Base-by-base conservation (phyloP, 2,113 vertebrate genomes). In the Entosphenus tridentatus region DNA sequence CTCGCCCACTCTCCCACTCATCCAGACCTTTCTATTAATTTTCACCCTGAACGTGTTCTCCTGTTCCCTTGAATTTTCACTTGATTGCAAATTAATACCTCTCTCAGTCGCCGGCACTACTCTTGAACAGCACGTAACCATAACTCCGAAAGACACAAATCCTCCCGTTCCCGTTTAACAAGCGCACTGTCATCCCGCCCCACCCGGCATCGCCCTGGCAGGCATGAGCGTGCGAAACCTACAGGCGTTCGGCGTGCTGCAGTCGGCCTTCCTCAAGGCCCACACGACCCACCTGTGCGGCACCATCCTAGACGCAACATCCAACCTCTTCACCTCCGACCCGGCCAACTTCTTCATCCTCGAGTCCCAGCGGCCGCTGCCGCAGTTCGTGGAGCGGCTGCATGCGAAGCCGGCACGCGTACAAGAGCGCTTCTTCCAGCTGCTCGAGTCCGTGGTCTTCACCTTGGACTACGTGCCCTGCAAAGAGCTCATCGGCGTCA, bases 401-500 rank as follows among this genome's bases (percentile, higher is more conserved):
- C 62, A 65, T 11, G 80, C 85, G 57, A 87, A 80, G 73, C 82
- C 92, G 67, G 84, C 89, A 2, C 88, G 96, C 75, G 83, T 86
- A 14, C 93, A 97, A 80, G 76, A 78, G 75, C 96, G 95, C 75
- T 98, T 95, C 80, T 98, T 98, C 21, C 90, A 96, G 77, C 87
- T 97, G 79, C 79, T 98, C 75, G 93, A 98, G 75, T 88, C 96
- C 57, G 86, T 96, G 0, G 87, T 98, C 71, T 96, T 96, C 77
- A 88, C 84, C 73, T 85, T 98, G 70, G 96, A 98, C 81, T 97
- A 98, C 72, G 87, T 98, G 55, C 93, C 93, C 11, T 97, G 93
- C 78, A 98, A 97, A 78, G 93, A 98, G 77, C 84, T 98, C 71
- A 96, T 98, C 78, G 90, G 90, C 11, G 87, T 98, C 71, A 95